Evolutionary conservation across 2,797 vertebrate genomes (phyloP).

Genomic region (Myotis pilosus): DNA sequence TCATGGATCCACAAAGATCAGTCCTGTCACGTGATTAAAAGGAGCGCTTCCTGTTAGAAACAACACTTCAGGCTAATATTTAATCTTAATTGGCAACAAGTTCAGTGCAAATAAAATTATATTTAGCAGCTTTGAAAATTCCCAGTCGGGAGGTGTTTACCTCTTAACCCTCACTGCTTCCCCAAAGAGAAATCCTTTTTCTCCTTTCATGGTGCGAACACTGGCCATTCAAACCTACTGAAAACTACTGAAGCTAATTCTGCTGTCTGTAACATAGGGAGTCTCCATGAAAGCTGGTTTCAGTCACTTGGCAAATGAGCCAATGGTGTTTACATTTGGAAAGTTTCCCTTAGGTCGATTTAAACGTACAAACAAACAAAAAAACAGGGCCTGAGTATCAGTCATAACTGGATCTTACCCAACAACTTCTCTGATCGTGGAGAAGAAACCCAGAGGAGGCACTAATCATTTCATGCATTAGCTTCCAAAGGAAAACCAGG

Average conservation of each 20-base stretch:
- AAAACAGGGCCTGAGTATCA: neutral
- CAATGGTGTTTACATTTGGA: constrained; percentile 20
- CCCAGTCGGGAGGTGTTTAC: neutral
- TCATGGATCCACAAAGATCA: neutral
- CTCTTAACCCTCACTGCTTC: neutral
- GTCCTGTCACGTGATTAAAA: neutral
- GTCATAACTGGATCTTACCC: neutral
- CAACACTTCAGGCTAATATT: constrained; percentile 62
- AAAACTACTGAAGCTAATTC: neutral
- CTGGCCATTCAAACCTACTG: neutral
- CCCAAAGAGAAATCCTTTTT: neutral
- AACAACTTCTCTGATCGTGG: neutral
- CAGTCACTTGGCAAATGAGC: constrained; percentile 6
- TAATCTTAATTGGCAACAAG: constrained; percentile 62
- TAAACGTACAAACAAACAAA: neutral
- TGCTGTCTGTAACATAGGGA: neutral
- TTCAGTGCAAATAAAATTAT: constrained; percentile 69
- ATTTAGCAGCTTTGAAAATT: constrained; percentile 61
- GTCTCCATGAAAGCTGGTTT: constrained; percentile 18
- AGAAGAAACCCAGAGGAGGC: neutral
- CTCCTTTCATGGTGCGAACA: neutral
- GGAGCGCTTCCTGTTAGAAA: constrained; percentile 37
- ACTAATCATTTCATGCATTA: neutral
- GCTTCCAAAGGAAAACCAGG: neutral
- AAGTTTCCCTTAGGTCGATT: constrained; percentile 16